phyloP scores from a whole-genome alignment of 2,113 vertebrate genomes.

The Odocoileus hemionus region DNA sequence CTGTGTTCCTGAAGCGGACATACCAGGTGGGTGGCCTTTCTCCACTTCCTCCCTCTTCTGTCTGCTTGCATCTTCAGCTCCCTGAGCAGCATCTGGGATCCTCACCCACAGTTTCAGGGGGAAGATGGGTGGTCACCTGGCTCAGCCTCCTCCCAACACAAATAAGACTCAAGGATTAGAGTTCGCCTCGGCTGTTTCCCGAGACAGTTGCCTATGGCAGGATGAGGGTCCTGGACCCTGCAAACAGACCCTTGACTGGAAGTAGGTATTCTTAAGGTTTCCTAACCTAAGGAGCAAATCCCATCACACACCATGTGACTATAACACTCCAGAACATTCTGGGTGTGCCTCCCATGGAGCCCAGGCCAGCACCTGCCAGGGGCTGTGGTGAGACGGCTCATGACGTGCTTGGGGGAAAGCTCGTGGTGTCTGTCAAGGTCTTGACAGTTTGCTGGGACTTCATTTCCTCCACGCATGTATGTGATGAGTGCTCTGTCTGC shows the following conservation, averaged over 20 bases:
- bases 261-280: neutral
- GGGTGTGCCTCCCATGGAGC: neutral
- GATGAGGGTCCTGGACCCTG: neutral
- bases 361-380: rapidly evolving
- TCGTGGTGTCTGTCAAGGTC: neutral
- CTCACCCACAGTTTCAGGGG: rapidly evolving
- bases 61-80: neutral
- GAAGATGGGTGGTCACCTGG: neutral
- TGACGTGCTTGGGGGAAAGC: neutral
- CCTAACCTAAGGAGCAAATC: neutral
- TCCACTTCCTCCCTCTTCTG: neutral
- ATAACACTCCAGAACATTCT: neutral
- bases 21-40: conserved; percentile 84
- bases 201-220: neutral
- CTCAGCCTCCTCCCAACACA: neutral
- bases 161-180: neutral
- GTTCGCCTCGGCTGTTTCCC: neutral
- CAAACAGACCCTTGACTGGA: neutral
- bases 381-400: neutral
- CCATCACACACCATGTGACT: rapidly evolving
- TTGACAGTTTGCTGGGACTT: neutral
- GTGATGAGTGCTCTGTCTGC: neutral
- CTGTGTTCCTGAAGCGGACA: conserved; percentile 86
- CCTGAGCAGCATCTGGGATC: neutral
- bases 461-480: neutral